A percentile compares a stretch with the other conserved stretches of the same genome.
These are phyloP conservation scores for Isurus oxyrinchus DNA, from an alignment of 2,113 vertebrate species.

Conservation along the genomic window DNA sequence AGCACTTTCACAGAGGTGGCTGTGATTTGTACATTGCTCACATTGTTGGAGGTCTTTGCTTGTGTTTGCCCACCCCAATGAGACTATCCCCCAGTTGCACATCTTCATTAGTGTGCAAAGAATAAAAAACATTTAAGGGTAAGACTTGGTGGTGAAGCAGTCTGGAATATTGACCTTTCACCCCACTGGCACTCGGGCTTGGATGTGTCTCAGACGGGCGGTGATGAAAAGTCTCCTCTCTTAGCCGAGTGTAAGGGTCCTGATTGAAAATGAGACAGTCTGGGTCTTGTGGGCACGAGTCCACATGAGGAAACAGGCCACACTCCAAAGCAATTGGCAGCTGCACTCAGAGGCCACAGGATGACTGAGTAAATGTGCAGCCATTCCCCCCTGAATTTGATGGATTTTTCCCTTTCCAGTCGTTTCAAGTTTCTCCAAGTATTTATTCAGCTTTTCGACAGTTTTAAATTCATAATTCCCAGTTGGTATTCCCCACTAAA, in stretches of 20 bases:
- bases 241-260: neutral
- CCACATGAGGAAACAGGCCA: neutral
- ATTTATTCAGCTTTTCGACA: neutral
- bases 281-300: neutral
- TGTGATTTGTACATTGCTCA: slow-evolving; percentile 17
- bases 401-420: neutral
- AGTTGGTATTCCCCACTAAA: neutral
- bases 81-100: neutral
- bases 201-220: neutral
- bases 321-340: neutral
- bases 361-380: neutral
- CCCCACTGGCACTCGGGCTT: neutral
- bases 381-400: neutral
- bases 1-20: slow-evolving; percentile 26
- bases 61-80: neutral
- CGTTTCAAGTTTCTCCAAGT: neutral
- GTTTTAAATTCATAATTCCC: neutral
- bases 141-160: neutral
- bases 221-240: neutral
- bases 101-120: neutral
- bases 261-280: neutral
- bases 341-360: neutral
- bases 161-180: neutral
- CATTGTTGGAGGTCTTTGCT: neutral
- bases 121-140: neutral